Conservation (phyloP, 2,797 vertebrate species). For the Scarus forsteni region DNA sequence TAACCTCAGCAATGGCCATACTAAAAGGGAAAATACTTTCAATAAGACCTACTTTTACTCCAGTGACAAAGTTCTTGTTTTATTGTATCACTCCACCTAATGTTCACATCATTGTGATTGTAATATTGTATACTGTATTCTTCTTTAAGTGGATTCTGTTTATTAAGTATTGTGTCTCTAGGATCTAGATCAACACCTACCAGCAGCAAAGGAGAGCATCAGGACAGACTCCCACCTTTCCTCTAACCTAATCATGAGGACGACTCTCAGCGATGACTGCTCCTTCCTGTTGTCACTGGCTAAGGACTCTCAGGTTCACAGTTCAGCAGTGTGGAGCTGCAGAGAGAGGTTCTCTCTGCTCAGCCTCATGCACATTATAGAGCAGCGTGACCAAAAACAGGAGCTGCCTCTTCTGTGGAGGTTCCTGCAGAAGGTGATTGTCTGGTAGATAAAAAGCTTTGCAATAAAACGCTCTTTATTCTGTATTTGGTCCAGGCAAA, state of each 20-base stretch:
- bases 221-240: slow-evolving; percentile 86
- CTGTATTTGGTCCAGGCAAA: too few species aligned
- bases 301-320: slow-evolving; percentile 74
- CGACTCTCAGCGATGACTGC: slow-evolving; percentile 84
- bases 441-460: neutral
- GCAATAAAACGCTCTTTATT: too few species aligned
- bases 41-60: too few species aligned
- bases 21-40: too few species aligned
- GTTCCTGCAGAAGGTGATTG: slow-evolving; percentile 88
- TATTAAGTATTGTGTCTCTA: slow-evolving; percentile 30
- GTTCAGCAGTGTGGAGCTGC: slow-evolving; percentile 90
- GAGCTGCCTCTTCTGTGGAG: slow-evolving; percentile 86
- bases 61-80: too few species aligned
- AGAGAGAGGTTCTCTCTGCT: slow-evolving; percentile 82
- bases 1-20: too few species aligned
- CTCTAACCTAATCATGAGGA: slow-evolving; percentile 85
- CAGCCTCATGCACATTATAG: slow-evolving; percentile 85
- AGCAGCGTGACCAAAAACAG: slow-evolving; percentile 84
- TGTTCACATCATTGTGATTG: too few species aligned
- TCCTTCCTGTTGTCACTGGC: slow-evolving; percentile 83
- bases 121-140: too few species aligned
- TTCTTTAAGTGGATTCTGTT: too few species aligned
- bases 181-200: slow-evolving; percentile 82
- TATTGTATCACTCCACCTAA: too few species aligned
- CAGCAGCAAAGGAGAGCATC: slow-evolving; percentile 75